Percentiles rank a stretch among this genome's conserved stretches.
Conservation (phyloP, 2,113 vertebrate genomes). For the Scartelaos histophorus region DNA sequence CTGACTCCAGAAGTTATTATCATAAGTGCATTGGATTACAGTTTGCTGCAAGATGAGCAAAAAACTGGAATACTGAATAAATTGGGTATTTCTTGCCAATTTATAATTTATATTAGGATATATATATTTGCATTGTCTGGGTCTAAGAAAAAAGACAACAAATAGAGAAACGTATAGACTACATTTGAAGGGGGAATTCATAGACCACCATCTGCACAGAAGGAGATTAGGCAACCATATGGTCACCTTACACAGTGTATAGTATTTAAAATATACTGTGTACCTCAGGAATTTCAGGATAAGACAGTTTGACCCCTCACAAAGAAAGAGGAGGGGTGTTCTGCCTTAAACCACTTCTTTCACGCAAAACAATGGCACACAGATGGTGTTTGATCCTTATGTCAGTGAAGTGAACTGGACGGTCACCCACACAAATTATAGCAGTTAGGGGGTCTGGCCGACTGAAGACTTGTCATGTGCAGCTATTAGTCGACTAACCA, state of each 20-base stretch:
- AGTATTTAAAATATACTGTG: slow-evolving; percentile 1
- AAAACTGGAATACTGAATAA: not conserved
- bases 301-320: not conserved
- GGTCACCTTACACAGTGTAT: not conserved
- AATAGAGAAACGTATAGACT: no score
- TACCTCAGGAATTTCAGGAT: not conserved
- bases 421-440: not conserved
- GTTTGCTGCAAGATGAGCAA: not conserved
- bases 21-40: not conserved
- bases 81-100: not conserved
- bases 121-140: not conserved
- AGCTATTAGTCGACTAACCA: no score
- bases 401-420: not conserved
- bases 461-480: no score
- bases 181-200: not conserved
- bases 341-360: not conserved
- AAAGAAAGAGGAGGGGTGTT: not conserved
- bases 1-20: not conserved
- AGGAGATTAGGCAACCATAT: not conserved
- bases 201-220: not conserved
- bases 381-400: not conserved
- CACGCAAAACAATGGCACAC: not conserved
- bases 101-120: not conserved
- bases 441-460: not conserved
- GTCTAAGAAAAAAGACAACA: not conserved